Conservation (phyloP, 2,797 vertebrate genomes). For the Tachyglossus aculeatus region DNA sequence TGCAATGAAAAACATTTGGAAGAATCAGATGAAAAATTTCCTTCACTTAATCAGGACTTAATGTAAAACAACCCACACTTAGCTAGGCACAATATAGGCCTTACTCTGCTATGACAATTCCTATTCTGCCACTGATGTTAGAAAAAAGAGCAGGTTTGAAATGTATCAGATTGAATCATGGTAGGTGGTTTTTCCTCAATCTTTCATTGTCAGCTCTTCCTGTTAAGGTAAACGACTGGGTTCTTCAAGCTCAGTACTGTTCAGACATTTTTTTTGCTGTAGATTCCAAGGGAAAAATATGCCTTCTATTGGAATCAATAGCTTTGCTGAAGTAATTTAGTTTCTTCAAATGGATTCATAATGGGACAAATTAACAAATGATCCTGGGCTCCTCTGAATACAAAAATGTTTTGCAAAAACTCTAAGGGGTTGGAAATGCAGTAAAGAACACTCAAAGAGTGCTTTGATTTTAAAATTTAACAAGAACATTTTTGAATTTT, state of each 20-base stretch:
- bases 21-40: background rate
- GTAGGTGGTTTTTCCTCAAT: too few species aligned
- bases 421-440: background rate
- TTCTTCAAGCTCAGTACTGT: background rate
- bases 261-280: background rate
- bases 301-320: slow-evolving; percentile 5
- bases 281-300: slow-evolving; percentile 12
- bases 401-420: background rate
- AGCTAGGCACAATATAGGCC: background rate
- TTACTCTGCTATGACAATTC: background rate
- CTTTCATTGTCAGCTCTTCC: background rate
- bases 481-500: slow-evolving; percentile 15
- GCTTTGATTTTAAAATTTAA: slow-evolving; percentile 25
- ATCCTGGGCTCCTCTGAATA: slow-evolving; percentile 14
- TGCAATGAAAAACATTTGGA: background rate
- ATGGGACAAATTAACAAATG: slow-evolving; percentile 7
- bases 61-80: background rate
- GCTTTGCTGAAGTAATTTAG: slow-evolving; percentile 14
- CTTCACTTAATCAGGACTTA: background rate
- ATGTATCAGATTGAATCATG: too few species aligned
- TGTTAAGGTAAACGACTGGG: background rate
- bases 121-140: background rate
- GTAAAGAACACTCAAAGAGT: slow-evolving; percentile 20
- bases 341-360: background rate
- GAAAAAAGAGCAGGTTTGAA: background rate